Evolutionary conservation across 2,888 invertebrate genomes (phyloP).

Genomic region (Trachelus tabidus): DNA sequence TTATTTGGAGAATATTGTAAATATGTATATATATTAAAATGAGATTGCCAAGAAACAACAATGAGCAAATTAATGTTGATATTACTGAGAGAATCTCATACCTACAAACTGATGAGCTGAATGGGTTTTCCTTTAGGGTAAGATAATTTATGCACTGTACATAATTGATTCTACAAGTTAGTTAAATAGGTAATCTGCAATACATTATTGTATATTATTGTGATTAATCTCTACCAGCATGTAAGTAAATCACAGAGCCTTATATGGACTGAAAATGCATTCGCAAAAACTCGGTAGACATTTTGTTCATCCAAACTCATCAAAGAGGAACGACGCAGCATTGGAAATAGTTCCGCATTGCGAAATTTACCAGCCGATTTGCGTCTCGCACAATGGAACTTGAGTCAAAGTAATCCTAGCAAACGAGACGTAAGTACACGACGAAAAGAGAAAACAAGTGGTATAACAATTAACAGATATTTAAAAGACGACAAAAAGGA

Average conservation of each 20-base stretch:
- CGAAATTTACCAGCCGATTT: not conserved
- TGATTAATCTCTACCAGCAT: constrained; percentile 31
- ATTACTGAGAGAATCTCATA: constrained; percentile 22
- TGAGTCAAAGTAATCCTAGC: not conserved
- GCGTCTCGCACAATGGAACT: not conserved
- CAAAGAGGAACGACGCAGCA: not conserved
- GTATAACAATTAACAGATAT: not conserved
- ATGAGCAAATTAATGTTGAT: constrained; percentile 24
- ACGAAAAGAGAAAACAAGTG: not conserved
- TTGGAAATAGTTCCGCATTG: not conserved
- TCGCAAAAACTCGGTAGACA: not conserved
- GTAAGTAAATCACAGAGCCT: constrained; percentile 37
- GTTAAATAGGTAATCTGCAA: constrained; percentile 24
- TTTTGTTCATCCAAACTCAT: not conserved
- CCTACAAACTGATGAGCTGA: constrained; percentile 30
- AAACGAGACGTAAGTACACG: not conserved
- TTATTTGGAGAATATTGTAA: not conserved
- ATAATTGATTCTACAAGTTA: constrained; percentile 46
- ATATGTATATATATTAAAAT: not conserved
- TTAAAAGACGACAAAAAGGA: not conserved
- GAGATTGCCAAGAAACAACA: constrained; percentile 28
- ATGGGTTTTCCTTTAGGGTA: constrained; percentile 27
- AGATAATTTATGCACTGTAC: constrained; percentile 42
- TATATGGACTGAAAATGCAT: constrained; percentile 37
- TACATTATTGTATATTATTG: constrained; percentile 28